These are phyloP conservation scores for Anoplophora glabripennis DNA, from an alignment of 1,140 invertebrate species.

Conservation along the genomic window DNA sequence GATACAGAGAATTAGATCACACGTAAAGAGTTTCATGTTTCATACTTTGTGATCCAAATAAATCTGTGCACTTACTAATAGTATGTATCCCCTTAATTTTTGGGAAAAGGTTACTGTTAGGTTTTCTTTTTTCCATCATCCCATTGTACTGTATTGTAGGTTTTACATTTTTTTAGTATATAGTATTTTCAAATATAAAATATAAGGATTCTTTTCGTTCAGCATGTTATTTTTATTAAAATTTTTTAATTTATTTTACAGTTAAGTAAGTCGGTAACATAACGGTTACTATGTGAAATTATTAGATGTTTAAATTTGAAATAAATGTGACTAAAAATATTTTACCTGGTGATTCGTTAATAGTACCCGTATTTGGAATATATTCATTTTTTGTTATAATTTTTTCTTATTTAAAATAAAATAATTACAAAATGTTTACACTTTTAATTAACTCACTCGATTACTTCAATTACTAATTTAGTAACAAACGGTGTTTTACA, in stretches of 20 bases:
- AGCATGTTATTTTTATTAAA: slow-evolving; percentile 7
- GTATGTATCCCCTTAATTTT: slow-evolving; percentile 40
- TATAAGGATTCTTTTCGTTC: neutral
- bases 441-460: too few relatives aligned
- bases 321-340: slow-evolving; percentile 44
- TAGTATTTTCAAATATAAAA: slow-evolving; percentile 3
- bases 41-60: slow-evolving; percentile 43
- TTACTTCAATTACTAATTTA: too few relatives aligned
- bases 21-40: slow-evolving; percentile 30
- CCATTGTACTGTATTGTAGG: slow-evolving; percentile 32
- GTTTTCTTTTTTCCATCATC: slow-evolving; percentile 16
- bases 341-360: slow-evolving; percentile 11
- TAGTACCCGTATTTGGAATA: slow-evolving; percentile 13
- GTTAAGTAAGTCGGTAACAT: slow-evolving; percentile 24
- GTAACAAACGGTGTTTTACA: too few relatives aligned
- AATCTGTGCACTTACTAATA: slow-evolving; percentile 42
- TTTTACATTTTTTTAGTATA: slow-evolving; percentile 36
- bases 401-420: slow-evolving; percentile 12
- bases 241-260: slow-evolving; percentile 6
- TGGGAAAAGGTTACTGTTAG: too few relatives aligned
- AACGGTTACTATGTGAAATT: slow-evolving; percentile 39
- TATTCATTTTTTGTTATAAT: neutral
- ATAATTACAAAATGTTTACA: too few relatives aligned
- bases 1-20: too few relatives aligned
- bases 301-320: slow-evolving; percentile 46